phyloP scores from a whole-genome alignment of 1,140 invertebrate species.

The Meloidogyne chitwoodi region DNA sequence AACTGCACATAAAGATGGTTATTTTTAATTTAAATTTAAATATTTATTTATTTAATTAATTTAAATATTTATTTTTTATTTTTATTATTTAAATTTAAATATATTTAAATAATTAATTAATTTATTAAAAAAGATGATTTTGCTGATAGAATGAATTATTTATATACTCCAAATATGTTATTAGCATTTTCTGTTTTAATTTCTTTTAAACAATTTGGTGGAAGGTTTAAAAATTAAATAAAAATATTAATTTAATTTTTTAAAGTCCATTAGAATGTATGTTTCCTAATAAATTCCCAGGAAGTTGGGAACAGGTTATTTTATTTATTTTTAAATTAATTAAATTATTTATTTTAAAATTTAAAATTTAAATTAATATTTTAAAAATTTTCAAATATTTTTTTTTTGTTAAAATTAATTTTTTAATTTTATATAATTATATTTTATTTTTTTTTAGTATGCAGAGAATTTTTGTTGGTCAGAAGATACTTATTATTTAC shows the following conservation, averaged over 20 bases:
- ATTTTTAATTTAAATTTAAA: conserved; percentile 1
- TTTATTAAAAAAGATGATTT: conserved; percentile 38
- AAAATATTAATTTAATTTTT: conserved; percentile 26
- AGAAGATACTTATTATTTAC: conserved; percentile 57
- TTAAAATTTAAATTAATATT: too few species aligned
- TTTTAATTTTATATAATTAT: background rate
- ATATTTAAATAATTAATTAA: background rate
- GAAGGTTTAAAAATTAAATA: conserved; percentile 8
- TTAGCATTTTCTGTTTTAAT: conserved; percentile 57
- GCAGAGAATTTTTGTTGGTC: conserved; percentile 60
- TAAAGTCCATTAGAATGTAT: conserved; percentile 48
- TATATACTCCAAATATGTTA: conserved; percentile 55
- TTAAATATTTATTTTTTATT: background rate
- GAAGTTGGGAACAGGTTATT: conserved; percentile 54
- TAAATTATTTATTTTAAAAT: background rate
- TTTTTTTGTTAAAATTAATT: too few species aligned
- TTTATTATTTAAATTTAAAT: background rate
- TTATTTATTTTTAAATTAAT: too few species aligned
- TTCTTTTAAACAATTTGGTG: conserved; percentile 53
- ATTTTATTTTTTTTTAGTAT: conserved; percentile 41
- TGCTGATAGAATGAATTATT: conserved; percentile 54
- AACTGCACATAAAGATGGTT: conserved; percentile 44
- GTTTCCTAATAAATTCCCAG: conserved; percentile 56
- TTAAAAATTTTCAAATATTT: too few species aligned
- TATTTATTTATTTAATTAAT: background rate